Base-by-base conservation (phyloP, 2,888 invertebrate species). In the Entomobrya multifasciata region DNA sequence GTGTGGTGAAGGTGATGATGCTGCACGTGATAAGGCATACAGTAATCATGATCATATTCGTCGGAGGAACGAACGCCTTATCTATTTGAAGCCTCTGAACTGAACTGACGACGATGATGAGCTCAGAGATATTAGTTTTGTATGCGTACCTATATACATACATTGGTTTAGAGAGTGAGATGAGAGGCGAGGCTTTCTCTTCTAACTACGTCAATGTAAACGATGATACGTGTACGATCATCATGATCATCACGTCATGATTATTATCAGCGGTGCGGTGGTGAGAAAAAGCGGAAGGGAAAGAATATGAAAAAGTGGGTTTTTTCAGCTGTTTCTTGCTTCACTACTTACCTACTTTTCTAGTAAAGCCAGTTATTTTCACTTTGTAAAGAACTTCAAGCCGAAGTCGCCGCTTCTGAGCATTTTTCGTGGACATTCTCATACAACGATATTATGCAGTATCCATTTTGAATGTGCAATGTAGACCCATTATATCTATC, bases 301-400 rank as follows among this genome's bases (percentile, higher is more conserved):
- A 52, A 36, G 80, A 67, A 80, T 70, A 55, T 80, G 36, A 80
- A 80, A 67, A 60, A n/a, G 44, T 49, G 25, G 41, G 55, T 49
- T 55, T 55, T 81, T 49, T 55, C 70, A 72, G 72, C 72, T 72
- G 72, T 72, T 72, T 27, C 67, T n/a, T n/a, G n/a, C n/a, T n/a
- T n/a, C 67, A 67, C 67, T 52, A 72, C 72, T 72, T 72, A 72
- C 72, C 72, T 20, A 49, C 17, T 25, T 72, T 27, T 52, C 27
- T n/a, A 25, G n/a, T n/a, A 22, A 72, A 47, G 49, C 72, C 72
- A 22, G 25, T 72, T 72, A 72, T 72, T 72, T 72, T 72, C 72
- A 72, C 72, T 49, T 72, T 72, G 30, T 49, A 27, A 44, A 41
- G 22, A 67, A 67, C 11, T 44, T 44, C 10, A 0, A 11, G n/a